Evolutionary conservation across 2,888 invertebrate genomes (phyloP).

Genomic region (Cephus runcator): DNA sequence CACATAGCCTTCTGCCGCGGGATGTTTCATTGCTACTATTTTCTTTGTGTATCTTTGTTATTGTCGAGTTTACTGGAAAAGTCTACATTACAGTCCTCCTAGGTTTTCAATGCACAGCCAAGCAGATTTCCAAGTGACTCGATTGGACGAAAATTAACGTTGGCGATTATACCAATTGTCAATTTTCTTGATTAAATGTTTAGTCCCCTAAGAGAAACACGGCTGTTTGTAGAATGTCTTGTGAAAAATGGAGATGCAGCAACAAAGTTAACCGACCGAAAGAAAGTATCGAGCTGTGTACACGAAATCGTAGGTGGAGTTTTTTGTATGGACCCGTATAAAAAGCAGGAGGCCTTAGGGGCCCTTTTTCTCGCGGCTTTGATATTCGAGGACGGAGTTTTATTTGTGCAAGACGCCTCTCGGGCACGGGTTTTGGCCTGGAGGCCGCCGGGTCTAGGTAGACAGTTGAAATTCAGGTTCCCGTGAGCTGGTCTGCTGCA

Average conservation of each 20-base stretch:
- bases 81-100: background rate
- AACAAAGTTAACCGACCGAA: background rate
- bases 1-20: background rate
- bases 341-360: conserved; percentile 1
- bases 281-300: background rate
- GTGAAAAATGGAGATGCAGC: background rate
- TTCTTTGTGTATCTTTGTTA: background rate
- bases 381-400: conserved; percentile 5
- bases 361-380: background rate
- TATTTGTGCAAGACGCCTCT: conserved; percentile 6
- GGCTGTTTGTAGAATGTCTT: background rate
- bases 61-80: background rate
- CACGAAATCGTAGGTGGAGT: background rate
- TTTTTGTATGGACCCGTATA: background rate
- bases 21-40: background rate
- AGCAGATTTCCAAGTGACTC: background rate
- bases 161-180: background rate
- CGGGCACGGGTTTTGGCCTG: background rate
- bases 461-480: conserved; percentile 55
- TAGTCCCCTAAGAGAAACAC: too few relatives aligned
- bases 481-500: conserved; percentile 38
- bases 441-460: conserved; percentile 20
- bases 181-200: background rate
- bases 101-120: background rate
- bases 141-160: background rate